phyloP scores from a whole-genome alignment of 2,888 invertebrate genomes.

The Antheraea yamamai region DNA sequence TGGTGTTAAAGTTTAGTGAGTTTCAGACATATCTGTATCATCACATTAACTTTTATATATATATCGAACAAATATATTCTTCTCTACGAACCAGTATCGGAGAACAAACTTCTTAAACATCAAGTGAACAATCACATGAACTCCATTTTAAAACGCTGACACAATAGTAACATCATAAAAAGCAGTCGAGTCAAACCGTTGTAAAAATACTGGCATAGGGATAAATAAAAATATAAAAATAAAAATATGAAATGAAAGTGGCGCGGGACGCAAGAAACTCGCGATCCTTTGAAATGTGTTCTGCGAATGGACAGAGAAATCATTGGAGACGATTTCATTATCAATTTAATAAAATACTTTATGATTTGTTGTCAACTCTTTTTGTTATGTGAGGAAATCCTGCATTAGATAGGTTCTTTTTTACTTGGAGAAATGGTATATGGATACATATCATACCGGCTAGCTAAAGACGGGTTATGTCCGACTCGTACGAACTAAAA shows the following conservation, averaged over 20 bases:
- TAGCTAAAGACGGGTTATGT: too few relatives aligned
- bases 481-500: too few relatives aligned
- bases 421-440: too few relatives aligned
- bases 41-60: too few relatives aligned
- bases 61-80: neutral
- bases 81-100: neutral
- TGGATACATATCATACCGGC: too few relatives aligned
- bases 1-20: too few relatives aligned
- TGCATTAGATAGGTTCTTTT: too few relatives aligned
- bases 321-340: conserved; percentile 40
- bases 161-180: conserved; percentile 56
- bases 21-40: too few relatives aligned
- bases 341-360: neutral
- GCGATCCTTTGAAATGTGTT: conserved; percentile 76
- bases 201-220: conserved; percentile 71
- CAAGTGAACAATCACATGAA: conserved; percentile 18
- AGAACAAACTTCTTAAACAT: conserved; percentile 2
- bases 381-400: too few relatives aligned
- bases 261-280: conserved; percentile 76
- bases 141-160: conserved; percentile 48
- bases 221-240: conserved; percentile 80
- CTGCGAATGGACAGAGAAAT: conserved; percentile 44
- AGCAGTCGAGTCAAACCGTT: conserved; percentile 65
- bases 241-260: conserved; percentile 80
- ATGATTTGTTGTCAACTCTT: too few relatives aligned